Evolutionary conservation across 2,113 vertebrate genomes (phyloP).

Genomic region (Hippolais icterina): DNA sequence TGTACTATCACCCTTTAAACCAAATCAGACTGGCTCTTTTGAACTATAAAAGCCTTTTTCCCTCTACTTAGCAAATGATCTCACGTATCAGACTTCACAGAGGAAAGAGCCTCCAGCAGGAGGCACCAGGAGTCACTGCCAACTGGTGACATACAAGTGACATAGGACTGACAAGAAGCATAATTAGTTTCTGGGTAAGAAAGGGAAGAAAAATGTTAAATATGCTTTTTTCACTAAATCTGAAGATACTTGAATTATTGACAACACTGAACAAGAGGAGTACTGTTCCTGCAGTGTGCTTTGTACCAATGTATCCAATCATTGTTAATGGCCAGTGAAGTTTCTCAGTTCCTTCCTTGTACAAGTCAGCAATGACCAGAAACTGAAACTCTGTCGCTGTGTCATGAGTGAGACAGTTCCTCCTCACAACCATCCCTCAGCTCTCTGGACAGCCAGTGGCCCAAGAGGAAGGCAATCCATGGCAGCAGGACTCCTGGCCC

Average conservation of each 20-base stretch:
- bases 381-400: background rate
- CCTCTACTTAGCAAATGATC: background rate
- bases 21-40: background rate
- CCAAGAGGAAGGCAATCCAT: background rate
- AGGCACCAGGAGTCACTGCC: background rate
- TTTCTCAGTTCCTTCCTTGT: background rate
- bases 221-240: background rate
- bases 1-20: background rate
- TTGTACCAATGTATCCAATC: background rate
- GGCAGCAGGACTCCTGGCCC: background rate
- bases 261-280: accelerated
- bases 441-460: background rate
- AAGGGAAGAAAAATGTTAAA: background rate
- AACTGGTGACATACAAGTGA: background rate
- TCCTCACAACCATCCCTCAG: background rate
- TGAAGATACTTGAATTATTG: background rate
- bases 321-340: background rate
- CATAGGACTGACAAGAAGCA: background rate
- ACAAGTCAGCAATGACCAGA: background rate
- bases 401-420: background rate
- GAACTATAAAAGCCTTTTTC: background rate
- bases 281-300: background rate
- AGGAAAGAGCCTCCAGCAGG: background rate
- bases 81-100: background rate
- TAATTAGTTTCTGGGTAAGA: background rate